Base-by-base conservation (phyloP, 2,797 vertebrate species). In the Yasuhikotakia modesta region DNA sequence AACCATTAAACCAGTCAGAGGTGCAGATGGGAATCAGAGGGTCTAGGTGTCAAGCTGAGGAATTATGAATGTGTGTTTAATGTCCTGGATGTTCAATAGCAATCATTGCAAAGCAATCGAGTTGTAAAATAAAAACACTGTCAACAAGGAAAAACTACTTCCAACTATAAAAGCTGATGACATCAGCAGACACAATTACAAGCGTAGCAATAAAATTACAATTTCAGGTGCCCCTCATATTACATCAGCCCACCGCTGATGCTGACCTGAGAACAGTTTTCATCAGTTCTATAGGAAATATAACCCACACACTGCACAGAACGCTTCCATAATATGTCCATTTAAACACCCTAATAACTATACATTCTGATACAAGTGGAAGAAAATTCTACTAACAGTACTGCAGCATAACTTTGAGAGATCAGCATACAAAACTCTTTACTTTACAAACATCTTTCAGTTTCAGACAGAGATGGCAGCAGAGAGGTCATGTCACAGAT, bases 31-130 rank as follows among this genome's bases (percentile, higher is more conserved):
- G 16, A n/a, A 72, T 60, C 10, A 39, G 19, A 73, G 60, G 30
- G 16, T 43, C 14, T 13, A 7, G 19, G 14, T 39, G 72, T 64
- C 13, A 73, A 50, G n/a, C n/a, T n/a, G n/a, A n/a, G n/a, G n/a
- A n/a, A n/a, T n/a, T n/a, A n/a, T 63, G 30, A 63, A 39, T 39
- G 46, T 39, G 27, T 65, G 46, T 39, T 74, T 53, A 74, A 53
- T 35, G 8, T 45, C 1, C 19, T 53, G 60, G 32, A 39, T 2
- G 48, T 27, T 55, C 6, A 24, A 57, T 55, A 55, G 55, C 3
- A 5, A 21, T 30, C 46, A 45, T 0, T 21, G 32, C 50, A 66
- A 74, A n/a, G n/a, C n/a, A 65, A n/a, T 12, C 10, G 27, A 53
- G 46, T 39, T 72, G 39, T 60, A 39, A 24, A 65, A 19, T 14